phyloP scores from a whole-genome alignment of 2,113 vertebrate species.

The Mesembrinibis cayennensis region DNA sequence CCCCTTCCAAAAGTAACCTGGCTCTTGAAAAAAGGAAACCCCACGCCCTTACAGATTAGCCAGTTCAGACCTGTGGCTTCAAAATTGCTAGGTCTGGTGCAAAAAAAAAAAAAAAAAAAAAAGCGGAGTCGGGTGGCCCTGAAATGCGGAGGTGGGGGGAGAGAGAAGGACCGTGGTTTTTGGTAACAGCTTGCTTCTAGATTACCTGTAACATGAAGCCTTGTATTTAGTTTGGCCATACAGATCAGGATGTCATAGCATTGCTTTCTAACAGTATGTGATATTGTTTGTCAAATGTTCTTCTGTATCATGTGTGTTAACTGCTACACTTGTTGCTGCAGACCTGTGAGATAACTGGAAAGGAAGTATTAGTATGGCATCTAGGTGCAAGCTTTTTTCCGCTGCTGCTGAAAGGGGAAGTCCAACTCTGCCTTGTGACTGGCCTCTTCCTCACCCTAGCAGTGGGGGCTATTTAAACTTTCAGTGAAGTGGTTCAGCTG shows the following conservation, averaged over 20 bases:
- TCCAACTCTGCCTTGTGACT: neutral
- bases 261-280: neutral
- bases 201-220: neutral
- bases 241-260: neutral
- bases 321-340: neutral
- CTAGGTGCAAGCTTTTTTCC: neutral
- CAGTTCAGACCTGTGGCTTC: neutral
- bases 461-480: neutral
- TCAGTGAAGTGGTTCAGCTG: neutral
- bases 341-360: neutral
- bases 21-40: neutral
- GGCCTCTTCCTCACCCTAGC: neutral
- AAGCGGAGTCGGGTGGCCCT: accelerated
- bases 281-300: neutral
- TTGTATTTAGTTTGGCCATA: neutral
- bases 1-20: neutral
- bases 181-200: neutral
- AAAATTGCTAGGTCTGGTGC: neutral
- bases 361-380: neutral
- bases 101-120: neutral
- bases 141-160: neutral
- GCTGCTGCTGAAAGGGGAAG: neutral
- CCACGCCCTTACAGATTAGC: neutral
- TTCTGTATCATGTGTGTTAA: neutral
- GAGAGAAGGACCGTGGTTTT: neutral